These are phyloP conservation scores for Rana temporaria DNA, from an alignment of 2,113 vertebrate genomes.

Conservation along the genomic window DNA sequence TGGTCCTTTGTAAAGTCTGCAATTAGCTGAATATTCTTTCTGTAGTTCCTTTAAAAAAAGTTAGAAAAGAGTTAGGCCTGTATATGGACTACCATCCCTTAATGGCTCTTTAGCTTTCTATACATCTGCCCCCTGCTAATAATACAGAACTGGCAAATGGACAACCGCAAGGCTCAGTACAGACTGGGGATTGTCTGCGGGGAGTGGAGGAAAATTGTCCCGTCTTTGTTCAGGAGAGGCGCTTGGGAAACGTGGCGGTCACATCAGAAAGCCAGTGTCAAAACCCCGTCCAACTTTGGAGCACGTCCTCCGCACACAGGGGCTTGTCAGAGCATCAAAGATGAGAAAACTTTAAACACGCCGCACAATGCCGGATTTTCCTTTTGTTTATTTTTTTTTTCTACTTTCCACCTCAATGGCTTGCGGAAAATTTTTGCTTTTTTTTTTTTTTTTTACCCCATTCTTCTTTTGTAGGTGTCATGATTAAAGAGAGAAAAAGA, in stretches of 20 bases:
- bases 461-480: not conserved
- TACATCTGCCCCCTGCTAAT: conserved; percentile 34
- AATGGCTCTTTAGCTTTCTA: conserved; percentile 15
- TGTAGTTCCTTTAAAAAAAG: too few relatives aligned
- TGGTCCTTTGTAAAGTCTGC: not conserved
- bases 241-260: conserved; percentile 28
- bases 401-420: conserved; percentile 26
- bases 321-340: conserved; percentile 48
- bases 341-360: conserved; percentile 7
- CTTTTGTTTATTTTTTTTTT: conserved; percentile 31
- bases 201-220: not conserved
- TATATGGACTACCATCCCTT: not conserved
- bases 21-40: conserved; percentile 16
- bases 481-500: too few relatives aligned
- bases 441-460: too few relatives aligned
- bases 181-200: conserved; percentile 29
- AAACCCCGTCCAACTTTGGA: conserved; percentile 13
- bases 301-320: not conserved
- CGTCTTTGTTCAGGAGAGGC: conserved; percentile 19
- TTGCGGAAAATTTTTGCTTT: not conserved
- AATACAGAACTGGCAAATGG: conserved; percentile 14
- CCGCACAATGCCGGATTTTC: not conserved
- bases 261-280: conserved; percentile 40
- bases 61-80: not conserved
- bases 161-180: conserved; percentile 21